Evolutionary conservation across 2,797 vertebrate species (phyloP), one percentile per base, ranked within the genome.

Genomic region (Gorsachius magnificus): DNA sequence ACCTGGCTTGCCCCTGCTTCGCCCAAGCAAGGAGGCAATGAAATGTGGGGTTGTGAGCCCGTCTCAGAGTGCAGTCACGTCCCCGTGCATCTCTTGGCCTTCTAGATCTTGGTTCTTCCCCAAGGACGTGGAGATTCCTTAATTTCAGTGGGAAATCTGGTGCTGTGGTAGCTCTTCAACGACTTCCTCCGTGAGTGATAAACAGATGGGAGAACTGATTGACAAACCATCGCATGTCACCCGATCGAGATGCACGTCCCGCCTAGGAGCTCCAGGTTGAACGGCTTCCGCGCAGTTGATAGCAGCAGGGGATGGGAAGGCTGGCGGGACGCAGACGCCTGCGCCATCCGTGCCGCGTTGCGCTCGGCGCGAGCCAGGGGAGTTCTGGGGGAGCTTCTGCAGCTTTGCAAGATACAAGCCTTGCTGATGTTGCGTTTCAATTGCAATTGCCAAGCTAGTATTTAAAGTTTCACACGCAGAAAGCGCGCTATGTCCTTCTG

Each of bases 1-100:
- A 25, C 29, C 51, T 31, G 70, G 24, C 36, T 77, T 9, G 36
- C 5, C 21, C 53, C 57, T 29, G 56, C 24, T 38, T 3, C 9
- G 31, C 58, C 13, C 21, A 3, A 35, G 60, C 5, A 21, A 71
- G n/a, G 63, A 48, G 70, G 9, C 28, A 41, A 24, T 7, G 26
- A 31, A 35, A 17, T 2, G 1, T 0, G 0, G 50, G 41, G 19
- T 3, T 41, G 20, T 11, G 22, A 46, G 31, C 26, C 53, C 1
- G 0, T 8, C 50, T 57, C 0, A 1, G 31, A 50, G 35, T 5
- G 0, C 41, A 9, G 31, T 13, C 7, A 0, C 6, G 10, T 45
- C 57, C 61, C 38, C 0, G 1, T 11, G n/a, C 17, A 1, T 31
- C 46, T 33, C 21, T 35, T 29, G 20, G 51, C 76, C 26, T 57